phyloP scores from a whole-genome alignment of 2,113 vertebrate genomes.

The Oncorhynchus nerka region DNA sequence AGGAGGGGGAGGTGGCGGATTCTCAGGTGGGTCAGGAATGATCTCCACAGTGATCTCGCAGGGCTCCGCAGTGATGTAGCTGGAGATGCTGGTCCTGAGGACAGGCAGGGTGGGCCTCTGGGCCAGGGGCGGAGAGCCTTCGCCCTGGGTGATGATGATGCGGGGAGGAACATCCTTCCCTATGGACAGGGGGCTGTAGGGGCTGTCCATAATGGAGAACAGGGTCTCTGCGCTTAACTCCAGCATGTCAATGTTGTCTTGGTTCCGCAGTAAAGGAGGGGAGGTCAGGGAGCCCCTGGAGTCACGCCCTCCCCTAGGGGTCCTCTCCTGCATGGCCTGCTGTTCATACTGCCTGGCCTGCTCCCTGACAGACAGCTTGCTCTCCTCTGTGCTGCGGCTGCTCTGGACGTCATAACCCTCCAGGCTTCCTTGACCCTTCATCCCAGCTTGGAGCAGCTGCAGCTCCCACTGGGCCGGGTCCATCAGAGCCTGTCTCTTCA shows the following conservation, averaged over 20 bases:
- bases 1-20: constrained; percentile 57
- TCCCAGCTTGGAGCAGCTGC: constrained; percentile 56
- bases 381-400: constrained; percentile 52
- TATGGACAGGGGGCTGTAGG: constrained; percentile 52
- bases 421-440: constrained; percentile 43
- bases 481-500: constrained; percentile 72
- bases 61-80: constrained; percentile 67
- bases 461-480: constrained; percentile 77
- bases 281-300: constrained; percentile 51
- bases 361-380: constrained; percentile 78
- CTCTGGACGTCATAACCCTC: constrained; percentile 39
- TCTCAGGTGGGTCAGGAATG: constrained; percentile 76
- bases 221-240: constrained; percentile 67
- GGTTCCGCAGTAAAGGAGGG: constrained; percentile 60
- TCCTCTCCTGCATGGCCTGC: constrained; percentile 65
- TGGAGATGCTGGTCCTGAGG: constrained; percentile 72
- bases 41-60: constrained; percentile 72
- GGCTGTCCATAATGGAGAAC: constrained; percentile 68
- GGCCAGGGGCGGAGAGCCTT: constrained; percentile 64
- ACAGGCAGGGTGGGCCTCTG: constrained; percentile 72
- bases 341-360: constrained; percentile 68
- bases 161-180: constrained; percentile 67
- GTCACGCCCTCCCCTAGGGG: constrained; percentile 60
- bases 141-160: constrained; percentile 71
- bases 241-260: constrained; percentile 44